Evolutionary conservation across 92 coral and sea anemone genomes (phyloP).

Genomic region (Phymanthus crucifer): DNA sequence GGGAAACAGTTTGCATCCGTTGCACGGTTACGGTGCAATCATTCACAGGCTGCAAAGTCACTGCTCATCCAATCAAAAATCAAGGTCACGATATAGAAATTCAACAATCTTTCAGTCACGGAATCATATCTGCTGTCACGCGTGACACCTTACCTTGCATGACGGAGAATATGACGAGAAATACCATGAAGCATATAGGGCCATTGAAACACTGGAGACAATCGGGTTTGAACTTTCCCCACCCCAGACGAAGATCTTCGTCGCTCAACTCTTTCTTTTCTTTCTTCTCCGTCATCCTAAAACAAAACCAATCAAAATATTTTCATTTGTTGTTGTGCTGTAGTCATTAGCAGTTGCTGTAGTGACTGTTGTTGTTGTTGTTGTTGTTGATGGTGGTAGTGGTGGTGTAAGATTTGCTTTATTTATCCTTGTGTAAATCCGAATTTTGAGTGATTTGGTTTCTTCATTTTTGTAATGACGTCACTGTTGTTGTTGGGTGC

Average conservation of each 20-base stretch:
- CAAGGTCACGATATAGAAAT: not conserved
- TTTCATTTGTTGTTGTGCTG: too few species aligned
- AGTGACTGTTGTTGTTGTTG: too few species aligned
- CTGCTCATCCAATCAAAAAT: too few species aligned
- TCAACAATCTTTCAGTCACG: not conserved
- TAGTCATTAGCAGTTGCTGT: too few species aligned
- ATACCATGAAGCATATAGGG: slow-evolving; percentile 71
- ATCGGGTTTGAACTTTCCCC: slow-evolving; percentile 80
- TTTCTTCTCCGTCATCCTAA: not conserved
- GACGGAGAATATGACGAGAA: slow-evolving; percentile 49
- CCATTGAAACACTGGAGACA: slow-evolving; percentile 74
- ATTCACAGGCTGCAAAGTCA: not conserved
- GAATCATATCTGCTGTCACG: not conserved
- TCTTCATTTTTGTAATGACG: too few species aligned
- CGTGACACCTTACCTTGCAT: slow-evolving; percentile 68
- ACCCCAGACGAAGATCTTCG: slow-evolving; percentile 64
- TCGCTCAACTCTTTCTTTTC: not conserved
- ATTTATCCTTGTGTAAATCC: too few species aligned
- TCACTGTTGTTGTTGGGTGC: too few species aligned
- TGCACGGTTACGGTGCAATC: not conserved
- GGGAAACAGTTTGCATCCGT: slow-evolving; percentile 8
- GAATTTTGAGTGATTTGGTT: too few species aligned
- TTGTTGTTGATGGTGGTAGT: too few species aligned
- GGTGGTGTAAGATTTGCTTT: too few species aligned
- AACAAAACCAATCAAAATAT: not conserved